phyloP scores from a whole-genome alignment of 2,113 vertebrate species.

The Charadrius vociferus region DNA sequence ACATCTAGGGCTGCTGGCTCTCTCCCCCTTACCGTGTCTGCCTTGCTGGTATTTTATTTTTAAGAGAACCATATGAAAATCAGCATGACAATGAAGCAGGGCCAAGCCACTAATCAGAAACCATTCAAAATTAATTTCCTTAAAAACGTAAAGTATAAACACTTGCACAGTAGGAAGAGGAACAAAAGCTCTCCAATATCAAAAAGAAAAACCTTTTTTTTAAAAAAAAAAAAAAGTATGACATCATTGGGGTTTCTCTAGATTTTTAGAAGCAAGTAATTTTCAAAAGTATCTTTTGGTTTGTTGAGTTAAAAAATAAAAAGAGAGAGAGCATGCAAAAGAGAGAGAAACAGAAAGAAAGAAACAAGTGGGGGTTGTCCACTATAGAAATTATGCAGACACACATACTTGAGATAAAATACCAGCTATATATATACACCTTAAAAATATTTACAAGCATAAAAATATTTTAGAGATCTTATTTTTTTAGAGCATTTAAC shows the following conservation, averaged over 20 bases:
- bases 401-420: background rate
- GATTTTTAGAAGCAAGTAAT: background rate
- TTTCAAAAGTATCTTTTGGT: background rate
- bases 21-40: background rate
- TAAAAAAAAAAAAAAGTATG: background rate
- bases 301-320: background rate
- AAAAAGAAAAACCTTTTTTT: background rate
- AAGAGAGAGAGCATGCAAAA: background rate
- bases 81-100: background rate
- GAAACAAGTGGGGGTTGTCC: background rate
- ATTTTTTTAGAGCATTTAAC: background rate
- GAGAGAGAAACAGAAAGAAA: background rate
- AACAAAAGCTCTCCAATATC: background rate
- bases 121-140: slow-evolving; percentile 17
- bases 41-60: background rate
- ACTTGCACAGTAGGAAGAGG: background rate
- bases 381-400: background rate
- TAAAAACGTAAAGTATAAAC: slow-evolving; percentile 23
- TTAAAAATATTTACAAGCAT: background rate
- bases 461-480: background rate
- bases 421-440: background rate
- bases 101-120: slow-evolving; percentile 43
- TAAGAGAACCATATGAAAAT: slow-evolving; percentile 12
- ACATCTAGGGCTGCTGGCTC: background rate
- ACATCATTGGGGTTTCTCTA: background rate